Percentiles rank a stretch among this genome's conserved stretches.
These are phyloP conservation scores for Ophthalmolycus amberensis DNA, from an alignment of 2,113 vertebrate species.

Conservation along the genomic window DNA sequence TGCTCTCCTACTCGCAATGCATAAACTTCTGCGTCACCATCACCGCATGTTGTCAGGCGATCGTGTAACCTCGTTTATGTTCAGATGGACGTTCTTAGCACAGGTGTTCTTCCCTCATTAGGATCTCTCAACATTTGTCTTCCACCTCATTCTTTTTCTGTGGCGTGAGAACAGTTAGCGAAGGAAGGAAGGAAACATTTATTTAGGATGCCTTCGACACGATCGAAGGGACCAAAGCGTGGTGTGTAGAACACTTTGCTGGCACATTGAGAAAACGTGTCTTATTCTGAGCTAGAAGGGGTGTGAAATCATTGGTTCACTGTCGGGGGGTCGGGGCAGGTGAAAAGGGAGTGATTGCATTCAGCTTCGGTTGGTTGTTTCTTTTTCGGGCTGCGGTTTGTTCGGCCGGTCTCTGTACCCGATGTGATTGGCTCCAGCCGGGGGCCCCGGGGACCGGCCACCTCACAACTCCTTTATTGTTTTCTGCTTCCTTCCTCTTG, in stretches of 20 bases:
- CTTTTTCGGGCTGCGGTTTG: conserved; percentile 5
- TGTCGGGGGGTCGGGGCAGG: conserved; percentile 12
- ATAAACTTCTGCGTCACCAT: too few species aligned
- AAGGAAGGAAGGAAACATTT: not conserved
- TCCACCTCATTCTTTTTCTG: conserved; percentile 24
- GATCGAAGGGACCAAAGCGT: not conserved
- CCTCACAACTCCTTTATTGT: conserved; percentile 47
- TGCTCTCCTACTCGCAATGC: not conserved
- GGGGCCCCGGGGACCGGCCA: conserved; percentile 44
- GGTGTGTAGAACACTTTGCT: not conserved
- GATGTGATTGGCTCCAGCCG: conserved; percentile 58
- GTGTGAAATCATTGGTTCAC: not conserved
- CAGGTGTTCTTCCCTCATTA: not conserved
- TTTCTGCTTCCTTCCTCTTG: conserved; percentile 37
- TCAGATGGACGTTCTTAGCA: not conserved
- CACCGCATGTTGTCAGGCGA: not conserved
- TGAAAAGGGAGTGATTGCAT: conserved; percentile 67
- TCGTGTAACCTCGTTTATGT: not conserved
- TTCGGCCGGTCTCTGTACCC: conserved; percentile 32
- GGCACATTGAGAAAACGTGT: not conserved
- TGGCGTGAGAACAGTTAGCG: not conserved
- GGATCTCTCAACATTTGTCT: not conserved
- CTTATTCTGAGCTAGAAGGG: not conserved
- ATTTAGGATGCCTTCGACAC: not conserved
- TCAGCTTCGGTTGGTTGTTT: conserved; percentile 52